Evolutionary conservation across 1,140 invertebrate species (phyloP).

Genomic region (Drosophila erecta): DNA sequence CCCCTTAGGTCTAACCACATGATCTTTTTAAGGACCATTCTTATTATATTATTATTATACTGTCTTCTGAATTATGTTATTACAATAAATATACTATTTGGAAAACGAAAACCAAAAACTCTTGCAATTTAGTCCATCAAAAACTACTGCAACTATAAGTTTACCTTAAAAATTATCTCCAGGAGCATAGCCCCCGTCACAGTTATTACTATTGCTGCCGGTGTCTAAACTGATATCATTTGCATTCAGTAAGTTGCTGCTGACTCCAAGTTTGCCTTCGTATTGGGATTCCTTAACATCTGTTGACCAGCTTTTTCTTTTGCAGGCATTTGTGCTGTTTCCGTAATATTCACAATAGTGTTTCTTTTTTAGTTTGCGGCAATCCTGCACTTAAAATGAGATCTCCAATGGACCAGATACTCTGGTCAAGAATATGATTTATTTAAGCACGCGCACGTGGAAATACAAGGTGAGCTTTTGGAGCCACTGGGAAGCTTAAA

Average conservation of each 20-base stretch:
- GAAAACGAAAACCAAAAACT: too few species aligned
- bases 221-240: slow-evolving; percentile 80
- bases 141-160: too few species aligned
- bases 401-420: slow-evolving; percentile 63
- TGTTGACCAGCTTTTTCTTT: neutral
- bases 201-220: slow-evolving; percentile 83
- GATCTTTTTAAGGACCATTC: too few species aligned
- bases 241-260: neutral
- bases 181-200: slow-evolving; percentile 56
- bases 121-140: too few species aligned
- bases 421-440: slow-evolving; percentile 77
- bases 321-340: slow-evolving; percentile 4
- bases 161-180: slow-evolving; percentile 57
- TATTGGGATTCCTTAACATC: slow-evolving; percentile 2
- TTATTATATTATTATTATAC: too few species aligned
- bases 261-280: neutral
- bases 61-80: too few species aligned
- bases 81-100: too few species aligned
- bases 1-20: too few species aligned
- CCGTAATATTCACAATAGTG: slow-evolving; percentile 71
- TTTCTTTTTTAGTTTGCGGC: slow-evolving; percentile 67
- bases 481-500: slow-evolving; percentile 31
- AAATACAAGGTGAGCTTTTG: slow-evolving; percentile 19
- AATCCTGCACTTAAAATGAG: slow-evolving; percentile 81
- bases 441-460: slow-evolving; percentile 83